Percentiles rank a stretch among this genome's conserved stretches.
Conservation (phyloP, 2,113 vertebrate genomes). For the Pseudorasbora parva region DNA sequence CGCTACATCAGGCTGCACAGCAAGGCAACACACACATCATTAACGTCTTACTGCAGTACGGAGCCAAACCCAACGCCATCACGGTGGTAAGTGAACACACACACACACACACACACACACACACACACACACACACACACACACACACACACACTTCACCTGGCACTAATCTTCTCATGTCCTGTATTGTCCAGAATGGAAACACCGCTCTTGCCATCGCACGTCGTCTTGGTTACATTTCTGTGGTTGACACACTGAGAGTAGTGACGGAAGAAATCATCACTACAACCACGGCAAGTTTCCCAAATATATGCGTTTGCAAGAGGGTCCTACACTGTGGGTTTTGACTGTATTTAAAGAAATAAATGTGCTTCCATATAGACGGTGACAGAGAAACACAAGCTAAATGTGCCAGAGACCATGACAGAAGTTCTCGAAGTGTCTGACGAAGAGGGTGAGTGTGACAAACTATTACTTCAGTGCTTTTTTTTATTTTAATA, state of each 20-base stretch:
- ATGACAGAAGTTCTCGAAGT: slow-evolving; percentile 98
- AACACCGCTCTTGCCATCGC: slow-evolving; percentile 94
- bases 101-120: neutral
- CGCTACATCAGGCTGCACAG: slow-evolving; percentile 95
- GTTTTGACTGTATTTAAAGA: neutral
- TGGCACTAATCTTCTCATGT: neutral
- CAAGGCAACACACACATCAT: slow-evolving; percentile 99
- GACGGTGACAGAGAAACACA: slow-evolving; percentile 98
- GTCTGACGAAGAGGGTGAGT: slow-evolving; percentile 97
- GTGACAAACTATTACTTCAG: neutral
- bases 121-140: no score
- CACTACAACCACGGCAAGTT: slow-evolving; percentile 92
- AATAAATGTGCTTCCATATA: slow-evolving; percentile 60
- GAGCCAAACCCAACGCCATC: slow-evolving; percentile 92
- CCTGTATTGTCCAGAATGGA: slow-evolving; percentile 82
- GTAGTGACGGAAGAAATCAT: slow-evolving; percentile 96
- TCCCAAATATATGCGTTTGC: neutral
- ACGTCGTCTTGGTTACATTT: slow-evolving; percentile 95
- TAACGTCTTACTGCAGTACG: slow-evolving; percentile 89
- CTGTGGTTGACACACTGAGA: slow-evolving; percentile 96
- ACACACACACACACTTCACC: neutral
- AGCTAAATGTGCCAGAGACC: slow-evolving; percentile 97
- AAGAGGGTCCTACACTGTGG: neutral
- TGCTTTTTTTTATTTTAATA: neutral
- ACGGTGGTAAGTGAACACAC: slow-evolving; percentile 81